These are phyloP conservation scores for Chiloscyllium plagiosum DNA, from an alignment of 2,113 vertebrate genomes.

Conservation along the genomic window DNA sequence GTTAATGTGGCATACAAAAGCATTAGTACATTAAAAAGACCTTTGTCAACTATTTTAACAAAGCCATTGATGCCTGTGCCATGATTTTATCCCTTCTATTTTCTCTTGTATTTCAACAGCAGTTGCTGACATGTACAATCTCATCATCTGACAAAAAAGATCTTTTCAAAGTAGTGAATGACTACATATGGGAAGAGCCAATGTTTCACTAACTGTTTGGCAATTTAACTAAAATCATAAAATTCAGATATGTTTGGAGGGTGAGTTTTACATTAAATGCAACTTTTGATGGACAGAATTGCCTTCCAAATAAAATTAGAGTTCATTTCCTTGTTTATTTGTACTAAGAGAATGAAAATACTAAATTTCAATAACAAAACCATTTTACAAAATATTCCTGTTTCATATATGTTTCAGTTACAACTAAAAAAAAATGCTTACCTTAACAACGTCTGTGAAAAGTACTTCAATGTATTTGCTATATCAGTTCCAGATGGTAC, in stretches of 20 bases:
- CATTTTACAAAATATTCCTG: constrained; percentile 43
- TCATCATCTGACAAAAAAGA: neutral
- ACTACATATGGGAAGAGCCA: neutral
- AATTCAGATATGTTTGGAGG: neutral
- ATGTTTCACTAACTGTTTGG: neutral
- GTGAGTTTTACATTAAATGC: neutral
- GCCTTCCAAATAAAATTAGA: neutral
- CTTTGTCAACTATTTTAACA: neutral
- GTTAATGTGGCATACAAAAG: neutral
- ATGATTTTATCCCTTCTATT: neutral
- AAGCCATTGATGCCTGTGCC: neutral
- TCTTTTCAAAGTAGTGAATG: constrained; percentile 15
- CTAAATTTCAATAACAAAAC: constrained; percentile 32
- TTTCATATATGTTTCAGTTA: constrained; percentile 41
- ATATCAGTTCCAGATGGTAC: constrained; percentile 99
- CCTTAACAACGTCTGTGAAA: constrained; percentile 99
- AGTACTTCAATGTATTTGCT: constrained; percentile 99
- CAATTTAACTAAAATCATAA: neutral
- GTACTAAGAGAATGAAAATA: constrained; percentile 52
- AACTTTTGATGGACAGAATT: neutral
- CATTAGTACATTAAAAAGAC: neutral
- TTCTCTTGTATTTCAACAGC: neutral
- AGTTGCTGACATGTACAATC: neutral
- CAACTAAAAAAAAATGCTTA: constrained; percentile 64
- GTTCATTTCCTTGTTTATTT: constrained; percentile 41